A percentile compares a stretch with the other conserved stretches of the same genome.
Evolutionary conservation across 2,113 vertebrate genomes (phyloP).

Genomic region (Gallinago media): DNA sequence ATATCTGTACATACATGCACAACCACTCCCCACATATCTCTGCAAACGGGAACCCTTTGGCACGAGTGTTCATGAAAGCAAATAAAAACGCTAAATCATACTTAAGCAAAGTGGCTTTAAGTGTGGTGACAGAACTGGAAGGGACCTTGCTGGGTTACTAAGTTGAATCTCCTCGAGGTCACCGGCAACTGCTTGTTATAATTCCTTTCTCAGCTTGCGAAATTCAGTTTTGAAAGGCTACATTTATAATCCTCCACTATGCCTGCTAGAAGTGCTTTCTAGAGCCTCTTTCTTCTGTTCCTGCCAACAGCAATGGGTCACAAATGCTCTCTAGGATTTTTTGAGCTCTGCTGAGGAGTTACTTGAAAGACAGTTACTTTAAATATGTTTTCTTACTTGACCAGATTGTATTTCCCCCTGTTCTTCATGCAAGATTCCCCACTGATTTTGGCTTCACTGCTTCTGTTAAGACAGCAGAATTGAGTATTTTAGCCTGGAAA

Average conservation of each 20-base stretch:
- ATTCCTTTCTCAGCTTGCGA: background rate
- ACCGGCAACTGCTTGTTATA: background rate
- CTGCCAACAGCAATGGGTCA: background rate
- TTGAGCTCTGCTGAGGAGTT: background rate
- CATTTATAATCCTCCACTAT: background rate
- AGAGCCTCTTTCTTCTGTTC: background rate
- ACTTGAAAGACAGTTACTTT: background rate
- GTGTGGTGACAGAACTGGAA: background rate
- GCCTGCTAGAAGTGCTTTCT: background rate
- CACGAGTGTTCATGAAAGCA: background rate
- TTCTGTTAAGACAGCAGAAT: constrained; percentile 5
- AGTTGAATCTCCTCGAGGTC: background rate
- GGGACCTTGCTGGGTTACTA: background rate
- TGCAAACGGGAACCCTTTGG: background rate
- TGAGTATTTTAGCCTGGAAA: background rate
- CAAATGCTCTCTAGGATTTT: background rate
- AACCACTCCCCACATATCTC: background rate
- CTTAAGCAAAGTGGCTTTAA: background rate
- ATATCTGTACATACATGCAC: no score
- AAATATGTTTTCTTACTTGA: background rate
- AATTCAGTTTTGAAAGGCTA: background rate
- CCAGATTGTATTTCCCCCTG: background rate
- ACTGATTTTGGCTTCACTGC: background rate
- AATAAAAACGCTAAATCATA: background rate
- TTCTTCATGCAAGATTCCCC: background rate